Evolutionary conservation across 2,797 vertebrate genomes (phyloP).

Genomic region (Pelobates cultripes): DNA sequence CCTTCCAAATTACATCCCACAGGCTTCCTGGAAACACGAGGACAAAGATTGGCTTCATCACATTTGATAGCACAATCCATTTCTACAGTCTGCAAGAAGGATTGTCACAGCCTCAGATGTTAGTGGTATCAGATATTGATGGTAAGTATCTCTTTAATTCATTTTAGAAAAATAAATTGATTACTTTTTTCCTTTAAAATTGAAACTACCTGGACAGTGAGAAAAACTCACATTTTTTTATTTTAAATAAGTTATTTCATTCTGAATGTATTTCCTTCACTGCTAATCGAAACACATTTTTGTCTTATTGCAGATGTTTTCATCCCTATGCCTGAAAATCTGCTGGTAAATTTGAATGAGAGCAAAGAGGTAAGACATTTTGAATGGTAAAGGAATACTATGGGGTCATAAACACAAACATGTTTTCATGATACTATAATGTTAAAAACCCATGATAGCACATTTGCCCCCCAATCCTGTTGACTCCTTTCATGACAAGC

Average conservation of each 20-base stretch:
- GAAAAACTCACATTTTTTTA: no score
- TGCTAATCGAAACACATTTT: no score
- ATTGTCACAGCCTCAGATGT: conserved; percentile 96
- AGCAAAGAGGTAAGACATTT: conserved; percentile 89
- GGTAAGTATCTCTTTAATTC: conserved; percentile 87
- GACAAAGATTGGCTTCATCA: conserved; percentile 96
- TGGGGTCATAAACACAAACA: no score
- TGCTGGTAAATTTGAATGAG: conserved; percentile 95
- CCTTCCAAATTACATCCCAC: conserved; percentile 25
- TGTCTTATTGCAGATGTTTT: conserved; percentile 86
- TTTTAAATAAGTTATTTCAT: no score
- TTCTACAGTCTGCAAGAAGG: conserved; percentile 98
- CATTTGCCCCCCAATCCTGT: no score
- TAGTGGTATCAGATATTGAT: conserved; percentile 95
- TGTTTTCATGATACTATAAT: no score
- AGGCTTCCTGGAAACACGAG: conserved; percentile 95
- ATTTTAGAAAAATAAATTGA: conserved; percentile 76
- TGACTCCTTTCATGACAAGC: no score
- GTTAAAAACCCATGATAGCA: no score
- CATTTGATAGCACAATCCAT: conserved; percentile 96
- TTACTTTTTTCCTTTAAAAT: no score
- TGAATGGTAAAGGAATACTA: no score
- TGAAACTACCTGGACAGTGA: no score
- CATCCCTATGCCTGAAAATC: conserved; percentile 96
- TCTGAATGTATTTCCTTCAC: no score